Evolutionary conservation across 2,888 invertebrate genomes (phyloP), one percentile per base, ranked within the genome.

Genomic region (Eupeodes luniger): DNA sequence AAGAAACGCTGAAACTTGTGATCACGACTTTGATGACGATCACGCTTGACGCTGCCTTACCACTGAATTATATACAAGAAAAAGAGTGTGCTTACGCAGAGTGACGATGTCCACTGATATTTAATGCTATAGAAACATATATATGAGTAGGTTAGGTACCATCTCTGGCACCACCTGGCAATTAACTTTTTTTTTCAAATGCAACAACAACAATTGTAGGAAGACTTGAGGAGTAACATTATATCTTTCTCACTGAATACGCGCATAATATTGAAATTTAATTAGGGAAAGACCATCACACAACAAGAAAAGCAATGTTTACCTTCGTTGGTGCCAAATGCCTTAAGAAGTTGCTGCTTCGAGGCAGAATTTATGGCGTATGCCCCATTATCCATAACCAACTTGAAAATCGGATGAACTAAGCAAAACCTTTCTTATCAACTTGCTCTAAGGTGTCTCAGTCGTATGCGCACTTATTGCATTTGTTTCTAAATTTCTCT

Each of bases 261-360:
- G 90, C 90, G 90, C 90, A 90, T 90, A 90, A 90, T 84, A 89
- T 89, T 89, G 89, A 78, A 80, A 89, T 81, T 89, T 90, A 90
- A 90, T 90, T 89, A 90, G 88, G 80, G 85, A 84, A 78, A 85
- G 89, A 86, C 76, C 79, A 74, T 51, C 40, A 16, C 81, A 67
- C 75, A 67, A 66, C 34, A 74, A 79, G n/a, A 49, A 27, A n/a
- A 27, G 9, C 6, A 44, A 55, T 19, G 44, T 76, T 66, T 64
- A 59, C 83, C 62, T 74, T 79, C 53, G 64, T 81, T 88, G 84
- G 81, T 81, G 81, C 62, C 84, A 79, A 80, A 7, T n/a, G 51
- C 59, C 14, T 19, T 0, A 55, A 74, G 66, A 57, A 47, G 59
- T 40, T 77, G 55, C 44, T 12, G 44, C 44, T 47, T 40, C 1